Conservation (phyloP, 2,888 invertebrate genomes). For the Diplazon laetatorius region DNA sequence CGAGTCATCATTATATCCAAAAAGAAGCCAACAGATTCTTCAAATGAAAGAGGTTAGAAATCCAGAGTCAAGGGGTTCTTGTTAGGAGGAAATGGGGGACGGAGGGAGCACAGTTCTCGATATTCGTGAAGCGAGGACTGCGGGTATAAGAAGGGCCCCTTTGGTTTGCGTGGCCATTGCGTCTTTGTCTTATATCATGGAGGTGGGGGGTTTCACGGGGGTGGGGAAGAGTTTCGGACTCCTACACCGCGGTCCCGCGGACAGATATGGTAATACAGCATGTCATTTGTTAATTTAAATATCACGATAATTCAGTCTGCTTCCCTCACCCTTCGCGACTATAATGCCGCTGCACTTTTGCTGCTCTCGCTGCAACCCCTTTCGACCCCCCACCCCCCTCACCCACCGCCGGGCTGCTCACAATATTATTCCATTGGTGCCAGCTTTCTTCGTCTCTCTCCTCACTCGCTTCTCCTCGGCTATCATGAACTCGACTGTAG, state of each 20-base stretch:
- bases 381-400: too few species aligned
- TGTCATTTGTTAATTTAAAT: conserved; percentile 81
- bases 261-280: conserved; percentile 79
- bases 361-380: conserved; percentile 53
- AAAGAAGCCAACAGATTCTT: not conserved
- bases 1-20: conserved; percentile 4
- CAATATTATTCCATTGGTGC: too few species aligned
- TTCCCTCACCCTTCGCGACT: conserved; percentile 64
- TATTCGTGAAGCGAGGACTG: conserved; percentile 28
- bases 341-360: conserved; percentile 56
- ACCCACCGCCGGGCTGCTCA: too few species aligned
- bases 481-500: not conserved
- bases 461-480: not conserved
- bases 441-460: conserved; percentile 3
- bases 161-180: conserved; percentile 50
- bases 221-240: conserved; percentile 71
- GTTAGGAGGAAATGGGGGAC: conserved; percentile 18
- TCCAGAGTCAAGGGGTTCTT: conserved; percentile 1
- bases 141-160: conserved; percentile 37
- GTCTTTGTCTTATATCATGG: conserved; percentile 61
- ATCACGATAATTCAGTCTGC: conserved; percentile 80
- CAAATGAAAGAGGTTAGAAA: conserved; percentile 4
- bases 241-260: conserved; percentile 70
- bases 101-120: conserved; percentile 15
- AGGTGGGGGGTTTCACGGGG: conserved; percentile 25